Conservation (phyloP, 2,888 invertebrate genomes). For the Calliscelio sp. region DNA sequence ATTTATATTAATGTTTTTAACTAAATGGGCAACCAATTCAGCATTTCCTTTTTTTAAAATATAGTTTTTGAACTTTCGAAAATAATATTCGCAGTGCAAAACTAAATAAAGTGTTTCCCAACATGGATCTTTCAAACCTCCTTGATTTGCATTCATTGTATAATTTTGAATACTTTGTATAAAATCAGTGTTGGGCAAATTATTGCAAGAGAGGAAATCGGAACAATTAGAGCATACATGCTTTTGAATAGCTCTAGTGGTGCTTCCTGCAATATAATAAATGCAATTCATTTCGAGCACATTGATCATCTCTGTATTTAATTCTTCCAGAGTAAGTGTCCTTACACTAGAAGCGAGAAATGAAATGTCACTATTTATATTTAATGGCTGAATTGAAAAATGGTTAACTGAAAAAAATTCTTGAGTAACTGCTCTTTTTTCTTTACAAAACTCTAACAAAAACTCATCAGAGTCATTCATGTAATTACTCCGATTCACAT, state of each 20-base stretch:
- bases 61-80: not conserved
- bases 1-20: conserved; percentile 2
- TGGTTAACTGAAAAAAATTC: too few species aligned
- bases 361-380: too few species aligned
- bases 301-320: too few species aligned
- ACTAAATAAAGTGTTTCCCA: conserved; percentile 11
- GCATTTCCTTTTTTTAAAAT: conserved; percentile 22
- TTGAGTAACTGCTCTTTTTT: too few species aligned
- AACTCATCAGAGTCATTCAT: conserved; percentile 17
- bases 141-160: conserved; percentile 18
- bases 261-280: conserved; percentile 30
- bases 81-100: conserved; percentile 37
- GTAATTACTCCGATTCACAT: conserved; percentile 18
- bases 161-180: too few species aligned
- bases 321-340: too few species aligned
- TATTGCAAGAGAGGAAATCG: too few species aligned
- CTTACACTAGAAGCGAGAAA: not conserved
- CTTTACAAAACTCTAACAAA: conserved; percentile 34
- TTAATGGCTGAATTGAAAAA: too few species aligned
- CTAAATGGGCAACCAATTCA: too few species aligned
- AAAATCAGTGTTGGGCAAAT: too few species aligned
- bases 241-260: conserved; percentile 1
- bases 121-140: conserved; percentile 41
- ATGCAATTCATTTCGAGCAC: too few species aligned
- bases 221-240: conserved; percentile 22